Evolutionary conservation across 2,113 vertebrate genomes (phyloP).

Genomic region (Corythornis vintsioides): DNA sequence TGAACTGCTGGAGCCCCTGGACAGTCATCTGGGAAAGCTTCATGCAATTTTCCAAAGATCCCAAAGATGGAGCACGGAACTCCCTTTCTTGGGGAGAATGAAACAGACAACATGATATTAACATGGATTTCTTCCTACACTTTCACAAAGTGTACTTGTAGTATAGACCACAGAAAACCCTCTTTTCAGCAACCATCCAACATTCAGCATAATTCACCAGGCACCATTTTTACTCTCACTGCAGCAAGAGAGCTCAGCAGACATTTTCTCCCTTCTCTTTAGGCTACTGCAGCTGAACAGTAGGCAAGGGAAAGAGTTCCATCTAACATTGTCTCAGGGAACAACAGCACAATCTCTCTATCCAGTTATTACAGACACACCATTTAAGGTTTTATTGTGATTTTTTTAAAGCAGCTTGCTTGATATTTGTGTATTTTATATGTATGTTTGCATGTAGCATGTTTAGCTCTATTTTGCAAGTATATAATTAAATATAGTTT

Average conservation of each 20-base stretch:
- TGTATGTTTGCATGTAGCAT: accelerated
- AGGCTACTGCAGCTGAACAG: background rate
- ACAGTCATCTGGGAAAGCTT: constrained; percentile 98
- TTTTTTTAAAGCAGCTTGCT: background rate
- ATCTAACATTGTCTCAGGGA: background rate
- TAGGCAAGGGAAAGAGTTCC: background rate
- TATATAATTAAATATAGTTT: accelerated
- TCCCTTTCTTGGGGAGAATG: constrained; percentile 83
- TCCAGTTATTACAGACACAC: background rate
- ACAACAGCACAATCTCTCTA: background rate
- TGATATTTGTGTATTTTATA: background rate
- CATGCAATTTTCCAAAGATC: constrained; percentile 98
- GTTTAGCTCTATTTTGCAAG: background rate
- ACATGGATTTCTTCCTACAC: background rate
- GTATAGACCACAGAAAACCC: background rate
- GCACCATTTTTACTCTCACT: background rate
- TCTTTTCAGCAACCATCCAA: background rate
- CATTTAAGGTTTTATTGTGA: background rate
- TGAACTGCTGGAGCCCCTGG: constrained; percentile 95
- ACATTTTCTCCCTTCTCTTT: background rate
- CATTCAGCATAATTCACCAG: background rate
- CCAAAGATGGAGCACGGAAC: constrained; percentile 93
- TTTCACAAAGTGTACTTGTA: background rate
- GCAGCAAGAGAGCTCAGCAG: background rate
- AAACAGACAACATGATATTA: constrained; percentile 32